Conservation (phyloP, 2,113 vertebrate genomes). For the Ailuropoda melanoleuca region DNA sequence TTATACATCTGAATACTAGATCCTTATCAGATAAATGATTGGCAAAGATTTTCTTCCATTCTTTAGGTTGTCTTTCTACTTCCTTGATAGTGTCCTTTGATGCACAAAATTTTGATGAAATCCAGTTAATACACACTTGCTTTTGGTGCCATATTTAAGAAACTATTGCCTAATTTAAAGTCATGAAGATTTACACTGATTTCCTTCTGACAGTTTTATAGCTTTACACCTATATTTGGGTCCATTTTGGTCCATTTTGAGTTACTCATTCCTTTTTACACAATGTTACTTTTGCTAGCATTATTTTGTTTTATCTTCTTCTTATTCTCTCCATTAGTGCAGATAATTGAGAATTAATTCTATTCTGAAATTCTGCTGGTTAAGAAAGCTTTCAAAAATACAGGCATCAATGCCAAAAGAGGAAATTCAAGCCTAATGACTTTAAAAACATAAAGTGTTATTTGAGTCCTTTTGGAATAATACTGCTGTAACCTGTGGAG, state of each 20-base stretch:
- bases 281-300: not conserved
- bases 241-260: not conserved
- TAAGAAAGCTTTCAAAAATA: constrained; percentile 30
- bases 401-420: not conserved
- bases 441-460: not conserved
- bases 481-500: not conserved
- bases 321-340: not conserved
- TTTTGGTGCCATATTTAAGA: not conserved
- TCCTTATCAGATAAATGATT: not conserved
- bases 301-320: constrained; percentile 45
- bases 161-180: not conserved
- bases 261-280: not conserved
- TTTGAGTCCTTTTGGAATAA: not conserved
- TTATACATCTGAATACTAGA: not conserved
- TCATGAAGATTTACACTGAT: not conserved
- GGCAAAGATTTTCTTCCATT: not conserved
- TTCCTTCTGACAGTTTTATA: not conserved
- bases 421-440: constrained; percentile 2
- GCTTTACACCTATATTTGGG: not conserved
- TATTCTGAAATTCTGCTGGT: constrained; percentile 11
- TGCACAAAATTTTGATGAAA: not conserved
- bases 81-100: not conserved
- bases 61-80: not conserved
- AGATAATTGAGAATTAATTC: constrained; percentile 49
- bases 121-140: not conserved